Percentiles rank a stretch among this genome's conserved stretches.
Evolutionary conservation across 2,113 vertebrate genomes (phyloP).

Genomic region (Butorides virescens): DNA sequence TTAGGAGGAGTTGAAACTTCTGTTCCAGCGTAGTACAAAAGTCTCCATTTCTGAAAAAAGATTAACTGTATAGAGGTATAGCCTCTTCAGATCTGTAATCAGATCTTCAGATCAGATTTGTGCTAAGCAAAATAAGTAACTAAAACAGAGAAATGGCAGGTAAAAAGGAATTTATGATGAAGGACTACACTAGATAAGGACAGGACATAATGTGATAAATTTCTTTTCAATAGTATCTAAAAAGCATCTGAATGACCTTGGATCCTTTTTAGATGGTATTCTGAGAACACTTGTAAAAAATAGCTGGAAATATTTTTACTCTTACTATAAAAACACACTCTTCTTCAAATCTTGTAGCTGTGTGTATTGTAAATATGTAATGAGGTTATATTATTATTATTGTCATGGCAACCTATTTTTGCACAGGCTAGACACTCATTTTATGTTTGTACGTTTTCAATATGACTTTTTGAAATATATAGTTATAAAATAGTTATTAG

Average conservation of each 20-base stretch:
- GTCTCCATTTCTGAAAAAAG: neutral
- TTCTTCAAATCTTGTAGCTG: neutral
- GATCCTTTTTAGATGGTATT: neutral
- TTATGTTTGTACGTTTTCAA: neutral
- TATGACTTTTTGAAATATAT: neutral
- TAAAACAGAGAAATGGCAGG: neutral
- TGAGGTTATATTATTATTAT: neutral
- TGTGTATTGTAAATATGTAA: neutral
- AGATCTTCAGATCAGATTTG: neutral
- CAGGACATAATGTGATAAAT: neutral
- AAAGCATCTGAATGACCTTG: neutral
- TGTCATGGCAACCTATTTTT: neutral
- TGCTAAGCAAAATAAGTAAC: neutral
- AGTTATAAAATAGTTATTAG: neutral
- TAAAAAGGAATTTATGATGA: neutral
- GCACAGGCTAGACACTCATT: neutral
- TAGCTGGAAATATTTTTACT: neutral
- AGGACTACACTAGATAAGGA: neutral
- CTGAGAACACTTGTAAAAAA: neutral
- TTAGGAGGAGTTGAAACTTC: neutral
- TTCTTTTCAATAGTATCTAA: neutral
- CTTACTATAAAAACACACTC: neutral
- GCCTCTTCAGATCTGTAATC: neutral
- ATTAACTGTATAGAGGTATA: rapidly evolving
- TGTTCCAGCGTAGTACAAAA: neutral